Conservation (phyloP, 2,888 invertebrate genomes). For the Sinentomon sp. region DNA sequence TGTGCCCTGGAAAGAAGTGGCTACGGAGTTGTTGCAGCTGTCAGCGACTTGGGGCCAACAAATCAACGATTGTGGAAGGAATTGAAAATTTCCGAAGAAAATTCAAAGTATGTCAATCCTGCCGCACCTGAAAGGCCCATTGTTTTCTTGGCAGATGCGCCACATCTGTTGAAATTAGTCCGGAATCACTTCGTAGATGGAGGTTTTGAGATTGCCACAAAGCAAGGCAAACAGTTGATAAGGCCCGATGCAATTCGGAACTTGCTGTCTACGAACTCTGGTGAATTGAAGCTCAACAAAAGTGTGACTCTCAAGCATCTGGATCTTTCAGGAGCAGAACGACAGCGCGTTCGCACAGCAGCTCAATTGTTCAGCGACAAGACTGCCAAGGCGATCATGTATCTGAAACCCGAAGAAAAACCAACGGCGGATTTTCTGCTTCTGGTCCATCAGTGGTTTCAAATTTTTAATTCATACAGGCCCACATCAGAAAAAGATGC, state of each 20-base stretch:
- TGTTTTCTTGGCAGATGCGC: conserved; percentile 9
- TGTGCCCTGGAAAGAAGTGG: background rate
- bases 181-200: conserved; percentile 9
- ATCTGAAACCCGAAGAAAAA: background rate
- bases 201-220: conserved; percentile 5
- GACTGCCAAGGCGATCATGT: conserved; percentile 3
- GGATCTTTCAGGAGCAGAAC: conserved; percentile 4
- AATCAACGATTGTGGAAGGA: conserved; percentile 7
- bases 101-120: conserved; percentile 4
- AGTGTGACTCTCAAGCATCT: conserved; percentile 4
- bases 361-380: conserved; percentile 7
- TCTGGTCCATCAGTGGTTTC: too few relatives aligned
- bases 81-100: background rate
- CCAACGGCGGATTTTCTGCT: conserved; percentile 6
- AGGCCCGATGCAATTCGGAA: too few relatives aligned
- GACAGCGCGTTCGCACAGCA: conserved; percentile 6
- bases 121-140: background rate
- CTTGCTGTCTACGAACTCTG: background rate
- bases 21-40: conserved; percentile 4
- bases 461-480: too few relatives aligned
- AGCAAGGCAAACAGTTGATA: conserved; percentile 1
- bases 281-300: conserved; percentile 5
- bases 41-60: conserved; percentile 5
- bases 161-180: conserved; percentile 10
- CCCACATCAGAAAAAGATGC: too few relatives aligned